Evolutionary conservation across 2,797 vertebrate species (phyloP).

Genomic region (Anabacerthia variegaticeps): DNA sequence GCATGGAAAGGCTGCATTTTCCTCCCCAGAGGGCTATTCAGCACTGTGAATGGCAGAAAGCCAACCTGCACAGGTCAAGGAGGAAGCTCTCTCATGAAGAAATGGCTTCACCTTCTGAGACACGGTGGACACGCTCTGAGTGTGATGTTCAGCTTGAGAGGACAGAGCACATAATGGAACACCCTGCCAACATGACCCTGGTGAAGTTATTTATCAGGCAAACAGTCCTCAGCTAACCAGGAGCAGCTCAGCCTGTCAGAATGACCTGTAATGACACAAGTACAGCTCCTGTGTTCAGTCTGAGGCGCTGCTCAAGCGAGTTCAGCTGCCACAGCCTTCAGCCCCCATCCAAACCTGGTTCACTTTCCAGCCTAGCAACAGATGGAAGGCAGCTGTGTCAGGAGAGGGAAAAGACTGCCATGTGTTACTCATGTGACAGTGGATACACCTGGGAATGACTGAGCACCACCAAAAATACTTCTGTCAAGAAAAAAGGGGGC

Average conservation of each 20-base stretch:
- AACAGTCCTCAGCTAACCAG: neutral
- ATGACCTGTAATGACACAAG: neutral
- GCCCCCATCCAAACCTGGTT: neutral
- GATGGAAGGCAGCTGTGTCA: neutral
- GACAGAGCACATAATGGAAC: neutral
- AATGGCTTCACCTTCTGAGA: neutral
- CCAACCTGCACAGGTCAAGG: neutral
- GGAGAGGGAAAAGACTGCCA: neutral
- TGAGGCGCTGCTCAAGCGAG: neutral
- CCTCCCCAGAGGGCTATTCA: neutral
- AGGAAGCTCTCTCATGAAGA: neutral
- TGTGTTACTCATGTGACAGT: neutral
- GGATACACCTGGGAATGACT: neutral
- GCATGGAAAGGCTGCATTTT: neutral
- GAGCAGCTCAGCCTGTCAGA: neutral
- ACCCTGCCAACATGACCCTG: neutral
- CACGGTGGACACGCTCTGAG: rapidly evolving
- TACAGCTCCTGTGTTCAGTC: neutral
- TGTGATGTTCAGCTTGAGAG: neutral
- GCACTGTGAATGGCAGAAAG: neutral
- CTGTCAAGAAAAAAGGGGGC: neutral
- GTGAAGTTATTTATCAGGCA: neutral
- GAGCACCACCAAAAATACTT: neutral
- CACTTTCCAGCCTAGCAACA: neutral
- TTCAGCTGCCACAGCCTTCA: neutral